phyloP scores from a whole-genome alignment of 2,888 invertebrate species.

The Drosophila mayaguana region DNA sequence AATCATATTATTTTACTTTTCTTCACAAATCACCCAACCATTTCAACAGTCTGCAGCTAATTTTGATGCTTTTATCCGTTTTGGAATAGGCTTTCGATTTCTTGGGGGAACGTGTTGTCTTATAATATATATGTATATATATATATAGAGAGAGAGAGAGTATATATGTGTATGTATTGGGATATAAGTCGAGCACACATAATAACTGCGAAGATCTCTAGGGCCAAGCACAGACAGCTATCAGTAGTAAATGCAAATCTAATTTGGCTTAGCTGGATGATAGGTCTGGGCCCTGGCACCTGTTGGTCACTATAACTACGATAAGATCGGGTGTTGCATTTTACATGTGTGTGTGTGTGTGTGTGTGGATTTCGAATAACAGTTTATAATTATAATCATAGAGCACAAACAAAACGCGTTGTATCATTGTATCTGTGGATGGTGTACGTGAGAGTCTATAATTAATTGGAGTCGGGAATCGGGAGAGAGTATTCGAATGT shows the following conservation, averaged over 20 bases:
- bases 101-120: constrained; percentile 83
- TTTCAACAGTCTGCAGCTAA: constrained; percentile 56
- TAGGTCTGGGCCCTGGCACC: constrained; percentile 28
- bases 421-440: constrained; percentile 33
- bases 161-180: constrained; percentile 1
- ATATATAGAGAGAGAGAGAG: background rate
- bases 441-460: constrained; percentile 42
- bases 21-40: constrained; percentile 60
- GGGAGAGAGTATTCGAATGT: constrained; percentile 54
- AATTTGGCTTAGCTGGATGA: constrained; percentile 24
- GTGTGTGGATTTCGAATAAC: background rate
- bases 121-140: constrained; percentile 1
- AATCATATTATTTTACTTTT: constrained; percentile 43
- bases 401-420: constrained; percentile 13
- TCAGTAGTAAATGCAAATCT: constrained; percentile 32
- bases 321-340: constrained; percentile 23
- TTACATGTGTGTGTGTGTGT: constrained; percentile 1
- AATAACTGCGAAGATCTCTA: constrained; percentile 16
- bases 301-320: constrained; percentile 43
- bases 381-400: constrained; percentile 3
- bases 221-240: constrained; percentile 59
- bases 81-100: constrained; percentile 84
- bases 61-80: constrained; percentile 33
- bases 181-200: constrained; percentile 24
- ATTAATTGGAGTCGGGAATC: constrained; percentile 19